Percentiles rank a stretch among this genome's conserved stretches.
These are phyloP conservation scores for Cossypha niveicapilla DNA, from an alignment of 2,797 vertebrate species.

Conservation along the genomic window DNA sequence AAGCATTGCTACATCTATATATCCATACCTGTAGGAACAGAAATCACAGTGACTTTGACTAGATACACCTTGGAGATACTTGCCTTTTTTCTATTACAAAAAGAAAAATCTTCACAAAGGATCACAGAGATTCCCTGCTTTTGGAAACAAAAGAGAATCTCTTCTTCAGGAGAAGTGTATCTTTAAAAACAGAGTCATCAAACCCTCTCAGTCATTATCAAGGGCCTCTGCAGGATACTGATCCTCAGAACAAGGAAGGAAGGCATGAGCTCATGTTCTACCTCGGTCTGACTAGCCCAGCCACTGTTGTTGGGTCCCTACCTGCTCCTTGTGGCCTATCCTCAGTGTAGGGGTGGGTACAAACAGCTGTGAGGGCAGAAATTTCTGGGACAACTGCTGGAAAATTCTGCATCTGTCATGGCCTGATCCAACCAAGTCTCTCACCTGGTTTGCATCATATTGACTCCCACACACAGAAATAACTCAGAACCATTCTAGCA, in stretches of 20 bases:
- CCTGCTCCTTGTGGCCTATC: background rate
- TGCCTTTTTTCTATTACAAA: background rate
- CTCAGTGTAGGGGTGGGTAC: background rate
- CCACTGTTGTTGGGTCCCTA: background rate
- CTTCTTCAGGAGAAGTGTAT: background rate
- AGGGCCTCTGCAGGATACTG: background rate
- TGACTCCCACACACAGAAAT: background rate
- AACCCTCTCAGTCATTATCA: background rate
- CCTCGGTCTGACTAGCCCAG: rapidly evolving
- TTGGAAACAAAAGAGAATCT: background rate
- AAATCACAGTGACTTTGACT: background rate
- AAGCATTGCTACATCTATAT: background rate
- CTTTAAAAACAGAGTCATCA: background rate
- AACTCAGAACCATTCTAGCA: conserved; percentile 1
- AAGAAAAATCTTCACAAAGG: background rate
- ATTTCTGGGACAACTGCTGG: background rate
- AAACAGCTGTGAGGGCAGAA: background rate
- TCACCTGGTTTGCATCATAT: conserved; percentile 24
- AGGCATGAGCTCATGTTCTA: background rate
- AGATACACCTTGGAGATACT: background rate
- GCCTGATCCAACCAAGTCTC: background rate
- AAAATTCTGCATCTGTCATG: background rate
- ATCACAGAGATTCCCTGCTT: background rate
- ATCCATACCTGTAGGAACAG: background rate
- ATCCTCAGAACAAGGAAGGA: background rate